Evolutionary conservation across 1,140 invertebrate species (phyloP).

Genomic region (Ctenoplectra terminalis): DNA sequence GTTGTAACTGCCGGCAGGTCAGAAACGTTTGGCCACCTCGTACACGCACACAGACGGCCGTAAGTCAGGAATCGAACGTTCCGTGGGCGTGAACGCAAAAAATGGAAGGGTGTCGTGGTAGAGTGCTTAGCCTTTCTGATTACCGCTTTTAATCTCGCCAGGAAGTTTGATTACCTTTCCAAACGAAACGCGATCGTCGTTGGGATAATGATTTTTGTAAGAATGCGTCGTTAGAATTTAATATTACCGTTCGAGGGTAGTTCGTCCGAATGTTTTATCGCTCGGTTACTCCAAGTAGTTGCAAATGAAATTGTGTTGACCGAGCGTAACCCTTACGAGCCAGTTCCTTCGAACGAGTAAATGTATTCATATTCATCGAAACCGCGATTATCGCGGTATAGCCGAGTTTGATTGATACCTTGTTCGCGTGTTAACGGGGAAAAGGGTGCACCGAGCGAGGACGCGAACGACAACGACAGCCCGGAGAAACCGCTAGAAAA

Average conservation of each 20-base stretch:
- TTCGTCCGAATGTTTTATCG: not conserved
- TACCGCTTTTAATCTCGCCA: not conserved
- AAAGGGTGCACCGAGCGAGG: constrained; percentile 43
- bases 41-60: not conserved
- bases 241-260: not conserved
- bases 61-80: constrained; percentile 10
- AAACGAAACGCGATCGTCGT: constrained; percentile 7
- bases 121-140: constrained; percentile 3
- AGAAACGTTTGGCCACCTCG: not conserved
- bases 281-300: too few relatives aligned
- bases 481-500: constrained; percentile 30
- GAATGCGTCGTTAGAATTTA: too few relatives aligned
- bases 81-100: not conserved
- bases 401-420: constrained; percentile 66
- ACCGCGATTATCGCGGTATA: constrained; percentile 48
- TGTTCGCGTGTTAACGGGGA: constrained; percentile 62
- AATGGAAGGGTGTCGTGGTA: not conserved
- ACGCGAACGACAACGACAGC: constrained; percentile 47
- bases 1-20: not conserved
- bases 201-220: too few relatives aligned
- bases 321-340: not conserved
- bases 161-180: constrained; percentile 28
- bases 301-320: not conserved
- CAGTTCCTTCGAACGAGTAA: constrained; percentile 31
- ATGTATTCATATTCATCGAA: constrained; percentile 69